Evolutionary conservation across 2,797 vertebrate species (phyloP).

Genomic region (Notamacropus eugenii): DNA sequence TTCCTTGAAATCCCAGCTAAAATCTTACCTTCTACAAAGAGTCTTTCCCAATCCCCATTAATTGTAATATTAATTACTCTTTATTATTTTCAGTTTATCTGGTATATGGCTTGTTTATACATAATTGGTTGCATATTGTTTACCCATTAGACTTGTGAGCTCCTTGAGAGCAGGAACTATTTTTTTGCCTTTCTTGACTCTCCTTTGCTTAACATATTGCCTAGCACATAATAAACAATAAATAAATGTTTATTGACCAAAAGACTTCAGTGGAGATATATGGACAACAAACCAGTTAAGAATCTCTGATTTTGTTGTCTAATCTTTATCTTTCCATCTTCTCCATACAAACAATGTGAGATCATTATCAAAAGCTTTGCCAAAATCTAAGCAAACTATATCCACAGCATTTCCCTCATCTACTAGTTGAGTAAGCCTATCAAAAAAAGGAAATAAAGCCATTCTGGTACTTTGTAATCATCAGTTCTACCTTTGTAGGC

Average conservation of each 20-base stretch:
- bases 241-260: not conserved
- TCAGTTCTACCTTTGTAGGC: not conserved
- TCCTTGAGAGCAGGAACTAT: not conserved
- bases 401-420: not conserved
- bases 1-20: not conserved
- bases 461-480: not conserved
- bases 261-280: not conserved
- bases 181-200: not conserved
- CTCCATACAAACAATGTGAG: not conserved
- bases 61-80: not conserved
- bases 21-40: not conserved
- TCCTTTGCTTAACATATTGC: not conserved
- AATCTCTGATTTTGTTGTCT: not conserved
- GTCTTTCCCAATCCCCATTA: not conserved
- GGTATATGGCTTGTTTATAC: not conserved
- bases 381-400: not conserved
- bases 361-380: not conserved
- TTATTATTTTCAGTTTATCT: not conserved
- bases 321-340: not conserved
- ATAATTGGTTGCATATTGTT: not conserved
- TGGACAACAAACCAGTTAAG: not conserved
- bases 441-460: not conserved
- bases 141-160: not conserved
- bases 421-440: not conserved
- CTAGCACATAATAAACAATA: not conserved